Evolutionary conservation across 2,113 vertebrate species (phyloP).

Genomic region (Tyrannus savana): DNA sequence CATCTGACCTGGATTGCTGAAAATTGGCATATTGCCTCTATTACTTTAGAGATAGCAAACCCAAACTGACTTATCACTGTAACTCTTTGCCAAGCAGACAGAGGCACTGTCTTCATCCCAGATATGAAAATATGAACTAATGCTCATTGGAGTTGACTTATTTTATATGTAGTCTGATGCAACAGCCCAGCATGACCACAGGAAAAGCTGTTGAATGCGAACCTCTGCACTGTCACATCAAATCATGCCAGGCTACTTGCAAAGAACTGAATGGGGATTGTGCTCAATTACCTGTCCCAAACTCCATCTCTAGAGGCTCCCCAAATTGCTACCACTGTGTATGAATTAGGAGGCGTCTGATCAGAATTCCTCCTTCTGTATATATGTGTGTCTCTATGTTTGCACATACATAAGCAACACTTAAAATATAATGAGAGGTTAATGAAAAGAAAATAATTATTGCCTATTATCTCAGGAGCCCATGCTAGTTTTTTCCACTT

Average conservation of each 20-base stretch:
- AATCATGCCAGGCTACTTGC: background rate
- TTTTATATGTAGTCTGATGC: background rate
- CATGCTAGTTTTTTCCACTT: background rate
- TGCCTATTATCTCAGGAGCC: background rate
- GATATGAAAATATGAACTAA: background rate
- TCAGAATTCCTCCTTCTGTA: background rate
- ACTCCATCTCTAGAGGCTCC: background rate
- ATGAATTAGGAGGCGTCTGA: background rate
- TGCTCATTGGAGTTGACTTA: background rate
- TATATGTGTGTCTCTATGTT: background rate
- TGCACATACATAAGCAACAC: background rate
- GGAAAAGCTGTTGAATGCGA: background rate
- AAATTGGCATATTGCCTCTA: constrained; percentile 50
- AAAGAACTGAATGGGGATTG: background rate
- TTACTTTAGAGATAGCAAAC: constrained; percentile 22
- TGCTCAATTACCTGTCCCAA: background rate
- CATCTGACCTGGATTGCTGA: background rate
- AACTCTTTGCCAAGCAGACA: background rate
- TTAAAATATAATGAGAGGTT: background rate
- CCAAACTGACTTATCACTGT: background rate
- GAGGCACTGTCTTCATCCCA: background rate
- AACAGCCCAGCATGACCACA: background rate
- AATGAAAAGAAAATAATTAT: background rate
- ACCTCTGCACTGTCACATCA: background rate
- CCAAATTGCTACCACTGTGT: background rate